Conservation (phyloP, 2,113 vertebrate species). For the Porphyrio hochstetteri region DNA sequence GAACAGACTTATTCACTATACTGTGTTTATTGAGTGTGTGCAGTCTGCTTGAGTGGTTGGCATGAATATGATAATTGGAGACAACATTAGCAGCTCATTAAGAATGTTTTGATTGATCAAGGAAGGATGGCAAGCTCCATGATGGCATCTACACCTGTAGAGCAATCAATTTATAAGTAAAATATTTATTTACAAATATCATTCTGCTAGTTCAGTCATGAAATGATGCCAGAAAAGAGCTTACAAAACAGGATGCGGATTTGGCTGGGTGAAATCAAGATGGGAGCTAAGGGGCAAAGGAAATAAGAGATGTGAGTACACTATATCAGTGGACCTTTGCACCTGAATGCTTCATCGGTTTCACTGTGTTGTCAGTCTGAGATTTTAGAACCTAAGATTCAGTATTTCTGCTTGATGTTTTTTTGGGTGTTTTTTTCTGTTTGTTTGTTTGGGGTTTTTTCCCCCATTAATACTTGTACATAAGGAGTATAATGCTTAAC, state of each 20-base stretch:
- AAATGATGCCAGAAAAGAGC: not conserved
- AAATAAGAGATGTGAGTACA: not conserved
- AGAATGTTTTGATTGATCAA: not conserved
- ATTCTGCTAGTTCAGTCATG: not conserved
- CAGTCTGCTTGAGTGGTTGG: not conserved
- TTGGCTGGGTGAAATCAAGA: not conserved
- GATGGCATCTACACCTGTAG: not conserved
- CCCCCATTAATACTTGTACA: not conserved
- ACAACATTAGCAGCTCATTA: not conserved
- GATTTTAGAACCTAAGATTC: not conserved
- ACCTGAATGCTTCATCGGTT: not conserved
- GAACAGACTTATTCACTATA: not conserved
- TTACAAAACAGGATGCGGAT: not conserved
- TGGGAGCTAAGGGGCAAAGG: not conserved
- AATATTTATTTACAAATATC: not conserved
- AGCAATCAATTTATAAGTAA: not conserved
- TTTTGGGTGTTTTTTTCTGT: not conserved
- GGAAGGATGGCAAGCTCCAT: not conserved
- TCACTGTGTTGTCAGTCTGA: not conserved
- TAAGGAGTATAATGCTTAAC: not conserved
- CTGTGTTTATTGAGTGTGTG: not conserved
- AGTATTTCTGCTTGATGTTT: accelerated
- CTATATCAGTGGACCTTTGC: accelerated
- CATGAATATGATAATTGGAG: not conserved
- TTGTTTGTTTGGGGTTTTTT: not conserved